phyloP scores from a whole-genome alignment of 2,888 invertebrate genomes.

The Prenolepis imparis region DNA sequence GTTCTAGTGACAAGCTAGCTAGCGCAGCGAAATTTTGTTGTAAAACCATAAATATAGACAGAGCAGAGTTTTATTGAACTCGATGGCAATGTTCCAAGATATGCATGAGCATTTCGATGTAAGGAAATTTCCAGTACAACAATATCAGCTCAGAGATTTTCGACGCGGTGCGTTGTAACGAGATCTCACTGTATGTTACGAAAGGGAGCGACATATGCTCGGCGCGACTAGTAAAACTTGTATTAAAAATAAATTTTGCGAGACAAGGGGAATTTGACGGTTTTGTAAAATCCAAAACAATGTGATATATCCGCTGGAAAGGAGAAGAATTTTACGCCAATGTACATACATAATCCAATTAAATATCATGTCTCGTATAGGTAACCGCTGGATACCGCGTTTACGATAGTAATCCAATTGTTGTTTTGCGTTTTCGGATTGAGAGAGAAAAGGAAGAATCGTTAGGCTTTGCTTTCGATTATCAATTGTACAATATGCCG shows the following conservation, averaged over 20 bases:
- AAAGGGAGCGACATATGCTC: constrained; percentile 17
- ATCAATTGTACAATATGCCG: background rate
- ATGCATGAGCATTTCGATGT: constrained; percentile 41
- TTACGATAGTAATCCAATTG: constrained; percentile 31
- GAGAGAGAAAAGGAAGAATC: constrained; percentile 14
- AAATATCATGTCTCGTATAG: constrained; percentile 24
- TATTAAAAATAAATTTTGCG: constrained; percentile 26
- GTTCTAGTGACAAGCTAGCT: constrained; percentile 39
- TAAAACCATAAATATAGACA: constrained; percentile 36
- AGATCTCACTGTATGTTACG: constrained; percentile 46
- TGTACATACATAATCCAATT: constrained; percentile 41
- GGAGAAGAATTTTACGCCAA: constrained; percentile 40
- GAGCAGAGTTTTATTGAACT: constrained; percentile 36
- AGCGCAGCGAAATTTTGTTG: constrained; percentile 36
- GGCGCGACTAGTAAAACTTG: constrained; percentile 24
- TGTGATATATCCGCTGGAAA: constrained; percentile 44
- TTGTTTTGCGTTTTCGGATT: background rate
- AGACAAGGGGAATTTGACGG: background rate
- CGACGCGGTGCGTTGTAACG: constrained; percentile 46
- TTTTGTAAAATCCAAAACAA: constrained; percentile 17
- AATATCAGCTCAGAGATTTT: constrained; percentile 36
- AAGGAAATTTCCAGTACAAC: constrained; percentile 50
- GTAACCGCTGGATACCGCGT: background rate
- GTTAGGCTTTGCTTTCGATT: background rate
- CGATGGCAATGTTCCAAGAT: constrained; percentile 31